Conservation (phyloP, 2,113 vertebrate genomes). For the Melierax canorus region DNA sequence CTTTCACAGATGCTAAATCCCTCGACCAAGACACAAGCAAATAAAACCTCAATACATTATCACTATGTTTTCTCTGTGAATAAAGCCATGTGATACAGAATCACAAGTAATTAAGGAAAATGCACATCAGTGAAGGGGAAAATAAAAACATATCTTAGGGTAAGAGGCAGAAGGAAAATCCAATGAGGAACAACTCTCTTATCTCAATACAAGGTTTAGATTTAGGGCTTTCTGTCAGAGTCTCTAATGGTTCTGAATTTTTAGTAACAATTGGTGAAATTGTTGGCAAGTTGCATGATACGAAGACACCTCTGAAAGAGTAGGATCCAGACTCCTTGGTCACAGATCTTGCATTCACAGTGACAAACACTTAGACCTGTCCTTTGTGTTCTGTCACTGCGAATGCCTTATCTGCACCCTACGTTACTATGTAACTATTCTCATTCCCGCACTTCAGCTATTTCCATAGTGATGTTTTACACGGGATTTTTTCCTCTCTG, state of each 20-base stretch:
- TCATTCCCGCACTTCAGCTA: not conserved
- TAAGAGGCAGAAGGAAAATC: not conserved
- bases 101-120: not conserved
- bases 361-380: not conserved
- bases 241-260: not conserved
- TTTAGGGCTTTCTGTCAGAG: not conserved
- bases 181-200: not conserved
- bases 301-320: not conserved
- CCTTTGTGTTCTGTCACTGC: not conserved
- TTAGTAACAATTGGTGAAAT: not conserved
- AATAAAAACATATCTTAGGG: not conserved
- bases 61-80: not conserved
- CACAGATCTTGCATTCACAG: not conserved
- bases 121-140: not conserved
- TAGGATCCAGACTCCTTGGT: not conserved
- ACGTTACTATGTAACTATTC: rapidly evolving
- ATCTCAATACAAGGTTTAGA: not conserved
- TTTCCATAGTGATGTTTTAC: not conserved
- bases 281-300: rapidly evolving
- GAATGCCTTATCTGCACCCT: not conserved
- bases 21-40: not conserved
- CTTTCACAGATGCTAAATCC: not conserved
- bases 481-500: not conserved
- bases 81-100: not conserved
- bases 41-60: not conserved